Conservation (phyloP, 1,140 invertebrate genomes). For the Telenomus remus region DNA sequence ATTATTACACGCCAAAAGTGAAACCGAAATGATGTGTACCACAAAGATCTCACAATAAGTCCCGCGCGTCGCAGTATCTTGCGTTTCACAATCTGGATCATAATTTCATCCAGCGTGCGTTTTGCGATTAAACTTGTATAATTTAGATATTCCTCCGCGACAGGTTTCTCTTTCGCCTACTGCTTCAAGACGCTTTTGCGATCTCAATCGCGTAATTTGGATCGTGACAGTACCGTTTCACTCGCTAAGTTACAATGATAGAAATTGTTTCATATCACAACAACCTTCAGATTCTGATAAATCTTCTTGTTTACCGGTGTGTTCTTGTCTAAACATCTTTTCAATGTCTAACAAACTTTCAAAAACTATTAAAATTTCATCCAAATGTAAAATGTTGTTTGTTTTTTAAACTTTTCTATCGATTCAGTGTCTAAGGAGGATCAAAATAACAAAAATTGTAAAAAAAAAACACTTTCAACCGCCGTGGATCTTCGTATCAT, state of each 20-base stretch:
- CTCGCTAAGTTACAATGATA: not conserved
- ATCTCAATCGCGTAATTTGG: slow-evolving; percentile 3
- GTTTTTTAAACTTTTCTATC: too few species aligned
- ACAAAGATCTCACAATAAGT: slow-evolving; percentile 1
- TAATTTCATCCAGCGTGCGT: slow-evolving; percentile 17
- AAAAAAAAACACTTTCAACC: not conserved
- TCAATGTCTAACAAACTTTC: too few species aligned
- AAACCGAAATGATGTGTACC: slow-evolving; percentile 5
- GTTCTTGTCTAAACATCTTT: too few species aligned
- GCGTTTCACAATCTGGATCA: slow-evolving; percentile 21
- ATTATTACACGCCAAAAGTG: slow-evolving; percentile 11
- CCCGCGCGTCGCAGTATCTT: slow-evolving; percentile 12
- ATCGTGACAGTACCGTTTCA: slow-evolving; percentile 12
- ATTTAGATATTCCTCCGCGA: slow-evolving; percentile 35
- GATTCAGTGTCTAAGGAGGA: too few species aligned
- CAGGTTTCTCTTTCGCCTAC: slow-evolving; percentile 20
- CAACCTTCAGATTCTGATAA: too few species aligned
- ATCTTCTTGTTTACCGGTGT: too few species aligned
- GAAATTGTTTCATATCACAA: not conserved
- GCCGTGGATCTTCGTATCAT: not conserved
- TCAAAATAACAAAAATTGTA: slow-evolving; percentile 27
- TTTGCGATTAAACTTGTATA: slow-evolving; percentile 36
- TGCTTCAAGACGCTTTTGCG: slow-evolving; percentile 14
- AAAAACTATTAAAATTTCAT: too few species aligned
- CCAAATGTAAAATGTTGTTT: too few species aligned